Evolutionary conservation across 2,113 vertebrate species (phyloP), one percentile per base, ranked within the genome.

Genomic region (Entelurus aequoreus): DNA sequence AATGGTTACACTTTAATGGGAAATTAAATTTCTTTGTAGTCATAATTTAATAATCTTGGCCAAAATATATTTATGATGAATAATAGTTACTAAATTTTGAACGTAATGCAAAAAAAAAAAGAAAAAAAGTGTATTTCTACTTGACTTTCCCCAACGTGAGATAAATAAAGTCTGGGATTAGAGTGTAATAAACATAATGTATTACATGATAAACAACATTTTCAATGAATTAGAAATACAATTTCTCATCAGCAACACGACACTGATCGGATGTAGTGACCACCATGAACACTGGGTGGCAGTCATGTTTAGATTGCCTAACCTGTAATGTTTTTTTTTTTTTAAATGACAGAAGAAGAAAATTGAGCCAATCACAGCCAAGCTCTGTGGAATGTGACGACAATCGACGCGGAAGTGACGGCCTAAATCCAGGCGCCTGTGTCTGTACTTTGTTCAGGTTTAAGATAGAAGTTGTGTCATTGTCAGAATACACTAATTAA

Each of bases 361-460:
- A 15, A 53, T 42, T 0, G 0, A 21, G 1, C 88, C 83, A 86
- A 88, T 87, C 68, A 69, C 5, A 6, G 49, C 40, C 21, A 48
- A 54, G 44, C 38, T 28, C 21, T 13, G 4, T 73, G 28, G 28
- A 28, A 28, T 4, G 28, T 6, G 37, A 73, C 36, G 58, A 11
- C 42, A 46, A 47, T n/a, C 2, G 19, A 71, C 12, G 4, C 68
- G 69, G 75, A 70, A 70, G 60, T 13, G 8, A 8, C 7, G 8
- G 16, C 8, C 15, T 4, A 56, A 21, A 2, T n/a, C 11, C 0
- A 1, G 7, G 13, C 5, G 21, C 50, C 8, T 60, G 46, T 11
- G 15, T 19, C 21, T 74, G 70, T 65, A 67, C 49, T 71, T 66
- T 69, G 62, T 38, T 13, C 66, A 1, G 4, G 10, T 6, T 8